Evolutionary conservation across 2,113 vertebrate genomes (phyloP), one percentile per base, ranked within the genome.

Genomic region (Tachysurus vachellii): DNA sequence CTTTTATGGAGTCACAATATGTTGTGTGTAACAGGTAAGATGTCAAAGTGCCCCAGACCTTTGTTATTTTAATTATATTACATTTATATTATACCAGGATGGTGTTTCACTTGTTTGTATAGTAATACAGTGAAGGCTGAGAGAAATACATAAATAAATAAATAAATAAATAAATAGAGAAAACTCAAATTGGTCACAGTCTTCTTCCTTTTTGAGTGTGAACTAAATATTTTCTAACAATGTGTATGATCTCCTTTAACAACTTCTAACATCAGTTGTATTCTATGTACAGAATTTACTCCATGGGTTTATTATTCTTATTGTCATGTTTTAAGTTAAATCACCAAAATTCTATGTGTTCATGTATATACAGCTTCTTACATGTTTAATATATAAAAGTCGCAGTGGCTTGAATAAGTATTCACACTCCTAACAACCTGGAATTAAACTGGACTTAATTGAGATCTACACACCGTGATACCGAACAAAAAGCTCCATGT

Each of bases 1-100:
- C 6, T 81, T 12, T 66, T 85, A 21, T 87, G 85, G 85, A 85
- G 9, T 54, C 8, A 61, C 31, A 3, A 44, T 8, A 19, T 88
- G 80, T 47, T 83, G 12, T 84, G 86, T 84, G 73, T 21, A 23
- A 79, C 54, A 88, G 89, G 89, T 88, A 86, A 82, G 86, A 76
- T n/a, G 17, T 47, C 13, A 62, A 36, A 36, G 9, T 21, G 7
- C 31, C 6, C 31, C 16, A 13, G 0, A 59, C 9, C 8, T 17
- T 23, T 59, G 0, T 5, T 80, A 5, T 23, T 80, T 21, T 21
- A 36, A 14, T 57, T n/a, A 10, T 79, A 28, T 28, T 28, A 57
- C 59, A 21, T 23, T 59, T 56, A 9, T 79, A 13, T 31, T 31
- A 56, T 16, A 54, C 9, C 23, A 31, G 76, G 7, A 17, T 80